phyloP scores from a whole-genome alignment of 92 coral and sea anemone genomes.

The Phenganax marumi region DNA sequence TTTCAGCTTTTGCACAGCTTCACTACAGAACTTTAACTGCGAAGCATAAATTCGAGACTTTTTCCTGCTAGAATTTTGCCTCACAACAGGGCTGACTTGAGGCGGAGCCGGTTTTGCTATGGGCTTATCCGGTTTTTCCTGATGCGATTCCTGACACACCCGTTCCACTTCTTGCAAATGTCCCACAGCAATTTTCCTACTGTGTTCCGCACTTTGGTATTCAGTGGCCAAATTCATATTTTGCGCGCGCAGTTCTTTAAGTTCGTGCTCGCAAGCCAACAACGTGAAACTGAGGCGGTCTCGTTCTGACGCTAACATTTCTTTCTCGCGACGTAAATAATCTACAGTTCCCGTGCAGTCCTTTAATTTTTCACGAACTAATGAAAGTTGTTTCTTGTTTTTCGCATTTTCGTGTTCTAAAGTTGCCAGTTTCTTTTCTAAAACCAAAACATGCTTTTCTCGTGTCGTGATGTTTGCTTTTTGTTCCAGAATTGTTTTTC shows the following conservation, averaged over 20 bases:
- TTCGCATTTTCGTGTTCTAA: slow-evolving; percentile 32
- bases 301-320: slow-evolving; percentile 15
- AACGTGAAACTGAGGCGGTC: slow-evolving; percentile 33
- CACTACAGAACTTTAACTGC: slow-evolving; percentile 9
- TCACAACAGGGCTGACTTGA: neutral
- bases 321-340: slow-evolving; percentile 23
- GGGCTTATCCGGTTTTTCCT: neutral
- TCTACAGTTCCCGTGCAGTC: slow-evolving; percentile 33
- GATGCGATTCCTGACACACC: slow-evolving; percentile 7
- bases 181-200: slow-evolving; percentile 28
- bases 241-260: slow-evolving; percentile 29
- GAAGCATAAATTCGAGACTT: neutral
- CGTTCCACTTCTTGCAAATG: slow-evolving; percentile 34
- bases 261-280: slow-evolving; percentile 16
- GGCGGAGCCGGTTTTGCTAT: too few relatives aligned
- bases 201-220: slow-evolving; percentile 27
- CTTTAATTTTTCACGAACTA: slow-evolving; percentile 26
- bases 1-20: slow-evolving; percentile 19
- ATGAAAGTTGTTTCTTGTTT: slow-evolving; percentile 22
- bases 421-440: slow-evolving; percentile 16
- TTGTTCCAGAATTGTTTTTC: slow-evolving; percentile 22
- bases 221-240: slow-evolving; percentile 30
- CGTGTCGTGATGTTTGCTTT: slow-evolving; percentile 16
- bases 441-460: slow-evolving; percentile 27
- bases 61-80: neutral